Evolutionary conservation across 2,797 vertebrate genomes (phyloP).

Genomic region (Hephaestus fuliginosus): DNA sequence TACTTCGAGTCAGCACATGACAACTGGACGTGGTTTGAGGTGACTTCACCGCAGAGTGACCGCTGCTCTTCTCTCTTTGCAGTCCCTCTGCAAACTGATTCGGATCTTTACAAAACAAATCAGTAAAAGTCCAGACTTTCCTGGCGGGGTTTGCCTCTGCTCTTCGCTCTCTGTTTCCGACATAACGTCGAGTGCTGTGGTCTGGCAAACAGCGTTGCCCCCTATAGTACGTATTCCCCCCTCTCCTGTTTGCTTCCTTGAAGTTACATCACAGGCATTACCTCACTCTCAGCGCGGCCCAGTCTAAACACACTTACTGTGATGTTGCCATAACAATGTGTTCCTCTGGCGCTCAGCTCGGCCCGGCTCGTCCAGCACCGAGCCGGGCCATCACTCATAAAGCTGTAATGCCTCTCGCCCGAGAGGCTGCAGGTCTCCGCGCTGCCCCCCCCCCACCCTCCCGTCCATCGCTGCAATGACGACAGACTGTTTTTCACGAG

Average conservation of each 20-base stretch:
- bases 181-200: conserved; percentile 45
- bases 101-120: conserved; percentile 35
- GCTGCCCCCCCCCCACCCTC: not conserved
- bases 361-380: conserved; percentile 33
- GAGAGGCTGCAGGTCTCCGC: conserved; percentile 57
- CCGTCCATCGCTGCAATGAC: conserved; percentile 47
- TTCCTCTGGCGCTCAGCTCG: conserved; percentile 57
- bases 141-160: conserved; percentile 26
- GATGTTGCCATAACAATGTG: conserved; percentile 86
- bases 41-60: not conserved
- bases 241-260: conserved; percentile 59
- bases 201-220: conserved; percentile 69
- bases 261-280: conserved; percentile 85
- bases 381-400: conserved; percentile 69
- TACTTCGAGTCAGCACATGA: not conserved
- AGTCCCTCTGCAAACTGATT: conserved; percentile 12
- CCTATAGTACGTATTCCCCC: conserved; percentile 49
- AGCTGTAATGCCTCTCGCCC: conserved; percentile 64
- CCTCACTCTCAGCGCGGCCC: conserved; percentile 73
- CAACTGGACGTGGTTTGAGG: conserved; percentile 1
- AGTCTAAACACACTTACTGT: conserved; percentile 81
- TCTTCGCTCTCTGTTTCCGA: conserved; percentile 57
- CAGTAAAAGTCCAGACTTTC: conserved; percentile 26
- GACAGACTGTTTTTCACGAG: conserved; percentile 66
- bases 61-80: not conserved